Evolutionary conservation across 2,888 invertebrate genomes (phyloP).

Genomic region (Plagodis pulveraria): DNA sequence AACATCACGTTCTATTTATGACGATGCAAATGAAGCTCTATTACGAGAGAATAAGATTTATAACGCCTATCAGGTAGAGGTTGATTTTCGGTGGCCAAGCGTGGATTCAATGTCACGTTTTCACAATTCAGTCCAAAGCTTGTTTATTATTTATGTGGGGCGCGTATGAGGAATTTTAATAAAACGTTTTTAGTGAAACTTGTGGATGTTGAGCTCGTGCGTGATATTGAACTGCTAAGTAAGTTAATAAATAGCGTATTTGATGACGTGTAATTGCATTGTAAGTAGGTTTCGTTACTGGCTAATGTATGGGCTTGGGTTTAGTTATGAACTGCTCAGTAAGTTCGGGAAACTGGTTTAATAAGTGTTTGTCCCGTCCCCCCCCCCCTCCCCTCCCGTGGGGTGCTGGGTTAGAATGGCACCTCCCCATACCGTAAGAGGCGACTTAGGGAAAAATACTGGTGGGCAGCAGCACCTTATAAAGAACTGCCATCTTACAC

Average conservation of each 20-base stretch:
- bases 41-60: constrained; percentile 41
- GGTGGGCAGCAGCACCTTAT: too few relatives aligned
- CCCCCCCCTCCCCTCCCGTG: too few relatives aligned
- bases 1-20: constrained; percentile 32
- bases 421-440: too few relatives aligned
- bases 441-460: too few relatives aligned
- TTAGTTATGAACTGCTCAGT: background rate
- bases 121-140: constrained; percentile 58
- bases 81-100: constrained; percentile 47
- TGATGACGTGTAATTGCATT: constrained; percentile 21
- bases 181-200: constrained; percentile 42
- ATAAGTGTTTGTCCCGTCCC: too few relatives aligned
- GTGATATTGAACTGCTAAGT: constrained; percentile 33
- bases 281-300: background rate
- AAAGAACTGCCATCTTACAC: too few relatives aligned
- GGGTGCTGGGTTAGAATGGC: too few relatives aligned
- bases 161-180: constrained; percentile 57
- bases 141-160: constrained; percentile 64
- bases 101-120: constrained; percentile 66
- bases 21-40: constrained; percentile 54
- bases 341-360: background rate
- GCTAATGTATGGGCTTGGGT: background rate
- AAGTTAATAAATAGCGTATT: constrained; percentile 34
- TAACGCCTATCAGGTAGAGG: constrained; percentile 32
- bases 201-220: constrained; percentile 28